phyloP scores from a whole-genome alignment of 2,888 invertebrate genomes.

The Colostygia pectinataria region DNA sequence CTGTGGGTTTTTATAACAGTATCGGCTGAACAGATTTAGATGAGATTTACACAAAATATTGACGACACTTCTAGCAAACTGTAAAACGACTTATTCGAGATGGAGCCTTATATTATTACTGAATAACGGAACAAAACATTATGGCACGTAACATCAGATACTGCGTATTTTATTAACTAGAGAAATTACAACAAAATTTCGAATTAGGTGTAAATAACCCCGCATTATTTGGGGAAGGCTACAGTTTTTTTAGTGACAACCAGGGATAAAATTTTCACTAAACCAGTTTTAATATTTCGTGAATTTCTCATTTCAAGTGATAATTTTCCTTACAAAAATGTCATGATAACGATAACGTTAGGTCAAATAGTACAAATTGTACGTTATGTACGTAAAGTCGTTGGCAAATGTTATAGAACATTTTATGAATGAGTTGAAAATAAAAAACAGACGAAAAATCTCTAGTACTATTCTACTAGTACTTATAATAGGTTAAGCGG shows the following conservation, averaged over 20 bases:
- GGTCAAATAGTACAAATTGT: constrained; percentile 37
- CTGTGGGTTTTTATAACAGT: no score
- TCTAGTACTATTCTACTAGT: no score
- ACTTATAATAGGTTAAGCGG: no score
- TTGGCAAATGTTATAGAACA: constrained; percentile 22
- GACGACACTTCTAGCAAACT: constrained; percentile 23
- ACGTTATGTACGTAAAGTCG: constrained; percentile 38
- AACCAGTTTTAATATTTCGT: no score
- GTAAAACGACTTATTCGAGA: constrained; percentile 60
- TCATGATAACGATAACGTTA: constrained; percentile 56
- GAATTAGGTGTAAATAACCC: no score
- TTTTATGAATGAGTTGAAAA: background rate
- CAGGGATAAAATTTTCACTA: no score
- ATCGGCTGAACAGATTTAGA: background rate
- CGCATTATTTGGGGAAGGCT: no score
- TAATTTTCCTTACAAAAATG: constrained; percentile 44
- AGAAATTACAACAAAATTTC: constrained; percentile 9
- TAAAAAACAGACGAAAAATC: background rate
- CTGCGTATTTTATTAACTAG: constrained; percentile 44
- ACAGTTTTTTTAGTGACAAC: no score
- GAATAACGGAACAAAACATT: constrained; percentile 60
- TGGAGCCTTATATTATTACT: constrained; percentile 32
- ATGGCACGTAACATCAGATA: constrained; percentile 80
- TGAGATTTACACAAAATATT: constrained; percentile 12
- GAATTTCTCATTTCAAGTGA: constrained; percentile 31